Conservation (phyloP, 2,888 invertebrate species). For the Andrena chrysosceles region DNA sequence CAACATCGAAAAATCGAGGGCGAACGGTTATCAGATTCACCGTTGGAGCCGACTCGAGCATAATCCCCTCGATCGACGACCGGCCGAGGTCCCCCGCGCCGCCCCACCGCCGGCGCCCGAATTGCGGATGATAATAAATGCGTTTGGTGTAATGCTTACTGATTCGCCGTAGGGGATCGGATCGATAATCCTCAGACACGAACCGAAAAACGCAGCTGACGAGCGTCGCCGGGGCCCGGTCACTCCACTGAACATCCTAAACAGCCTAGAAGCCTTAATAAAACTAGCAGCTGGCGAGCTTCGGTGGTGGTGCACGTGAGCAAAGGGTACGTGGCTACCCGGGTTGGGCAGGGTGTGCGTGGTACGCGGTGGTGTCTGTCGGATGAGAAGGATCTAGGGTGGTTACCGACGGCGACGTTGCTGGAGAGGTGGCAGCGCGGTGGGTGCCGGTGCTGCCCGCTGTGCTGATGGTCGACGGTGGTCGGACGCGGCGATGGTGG, state of each 20-base stretch:
- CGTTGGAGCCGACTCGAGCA: neutral
- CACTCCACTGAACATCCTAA: slow-evolving; percentile 55
- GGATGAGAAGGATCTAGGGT: slow-evolving; percentile 36
- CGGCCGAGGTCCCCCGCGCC: neutral
- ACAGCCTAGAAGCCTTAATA: slow-evolving; percentile 38
- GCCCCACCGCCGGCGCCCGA: neutral
- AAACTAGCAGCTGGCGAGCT: slow-evolving; percentile 23
- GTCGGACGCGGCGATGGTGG: slow-evolving; percentile 22
- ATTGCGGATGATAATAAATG: slow-evolving; percentile 41
- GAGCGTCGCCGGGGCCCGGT: slow-evolving; percentile 21
- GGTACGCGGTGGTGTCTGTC: slow-evolving; percentile 18
- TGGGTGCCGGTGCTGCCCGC: slow-evolving; percentile 22
- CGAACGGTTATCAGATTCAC: neutral
- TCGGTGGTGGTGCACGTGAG: slow-evolving; percentile 11
- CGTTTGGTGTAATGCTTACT: slow-evolving; percentile 59
- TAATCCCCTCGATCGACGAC: slow-evolving; percentile 2
- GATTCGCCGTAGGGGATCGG: slow-evolving; percentile 48
- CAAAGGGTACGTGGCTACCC: slow-evolving; percentile 11
- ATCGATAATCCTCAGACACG: slow-evolving; percentile 62
- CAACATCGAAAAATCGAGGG: neutral
- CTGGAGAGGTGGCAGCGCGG: slow-evolving; percentile 36
- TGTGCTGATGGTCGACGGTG: slow-evolving; percentile 2
- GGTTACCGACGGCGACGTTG: slow-evolving; percentile 53
- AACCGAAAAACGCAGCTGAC: slow-evolving; percentile 42
- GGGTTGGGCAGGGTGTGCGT: slow-evolving; percentile 22